Base-by-base conservation (phyloP, 1,140 invertebrate genomes). In the Nasonia giraulti region DNA sequence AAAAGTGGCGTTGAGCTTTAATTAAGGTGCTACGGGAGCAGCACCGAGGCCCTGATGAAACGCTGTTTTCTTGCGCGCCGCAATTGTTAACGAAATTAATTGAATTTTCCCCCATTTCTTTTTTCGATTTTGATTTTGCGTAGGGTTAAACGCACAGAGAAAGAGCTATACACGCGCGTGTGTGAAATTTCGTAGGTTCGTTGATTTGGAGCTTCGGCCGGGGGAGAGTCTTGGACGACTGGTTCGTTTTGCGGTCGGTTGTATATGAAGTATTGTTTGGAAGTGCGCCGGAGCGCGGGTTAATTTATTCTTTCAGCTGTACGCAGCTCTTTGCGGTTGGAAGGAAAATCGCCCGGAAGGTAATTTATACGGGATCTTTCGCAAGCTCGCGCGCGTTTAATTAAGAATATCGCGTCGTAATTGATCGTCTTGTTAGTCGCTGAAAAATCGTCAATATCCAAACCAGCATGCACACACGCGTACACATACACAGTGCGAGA, bases 1-100 rank as follows among this genome's bases (percentile, higher is more conserved):
- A 81, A 85, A 85, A 85, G 40, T 84, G 8, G 23, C 69, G 17
- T 27, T 20, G 11, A 17, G 47, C n/a, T 80, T 80, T 84, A 27
- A 84, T 84, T 80, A 80, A 84, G 44, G 50, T 14, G 40, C 76
- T 33, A n/a, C 55, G 6, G n/a, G 55, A 37, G 33, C 27, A 37
- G 33, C 2, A 37, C 55, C 2, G 20, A 74, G 23, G 47, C 66
- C 8, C 75, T 74, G 68, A 79, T 71, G 82, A 71, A 69, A 44
- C 69, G 23, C 6, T n/a, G 27, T n/a, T 84, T 78, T 84, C 37
- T 84, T 55, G 17, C 27, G 27, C 27, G 27, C 31, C 23, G 44
- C 37, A 2, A 40, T 82, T 40, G 12, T 74, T 47, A 74, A 82
- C 44, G 10, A 50, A 73, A 73, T 74, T 82, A 27, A 37, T 23